Evolutionary conservation across 2,113 vertebrate genomes (phyloP), one percentile per base, ranked within the genome.

Genomic region (Notothenia rossii): DNA sequence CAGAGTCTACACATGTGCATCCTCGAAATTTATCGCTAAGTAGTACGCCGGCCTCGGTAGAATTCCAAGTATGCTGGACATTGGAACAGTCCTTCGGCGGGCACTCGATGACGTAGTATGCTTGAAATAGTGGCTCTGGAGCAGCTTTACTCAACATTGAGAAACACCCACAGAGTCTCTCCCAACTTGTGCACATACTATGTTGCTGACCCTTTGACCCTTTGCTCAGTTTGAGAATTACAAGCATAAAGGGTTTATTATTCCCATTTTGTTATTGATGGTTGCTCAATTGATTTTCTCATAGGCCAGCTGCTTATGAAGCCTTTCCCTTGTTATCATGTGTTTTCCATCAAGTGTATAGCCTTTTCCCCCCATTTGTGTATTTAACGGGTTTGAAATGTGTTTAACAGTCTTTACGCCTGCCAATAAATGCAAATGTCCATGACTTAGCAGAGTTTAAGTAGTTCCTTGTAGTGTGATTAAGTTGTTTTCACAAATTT

Each of bases 401-500:
- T 64, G 29, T 50, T 49, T n/a, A 25, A 71, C 11, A 53, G 10
- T 22, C 36, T 33, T n/a, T 1, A 0, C 0, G 48, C 46, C 40
- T 55, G 62, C 68, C 15, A 83, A 36, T 3, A 25, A 49, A 71
- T 3, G 13, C 69, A 29, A 18, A 55, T 49, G 12, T 60, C 75
- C 18, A n/a, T 11, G 46, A 15, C 49, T 62, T 67, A 12, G 25
- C 8, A 29, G 18, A 40, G 63, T 18, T 50, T 45, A 43, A 33
- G 49, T 3, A 68, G 15, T 8, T 40, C 17, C 20, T 1, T 59
- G 49, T 56, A 9, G 40, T 18, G 10, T 18, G 43, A n/a, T 13
- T 56, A 11, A 20, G 17, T 45, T 75, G 25, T 46, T 72, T 51
- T 14, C 11, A 7, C 5, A 67, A 5, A 50, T 22, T 18, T 2